Base-by-base conservation (phyloP, 2,888 invertebrate genomes). In the Tachystola acroxantha region DNA sequence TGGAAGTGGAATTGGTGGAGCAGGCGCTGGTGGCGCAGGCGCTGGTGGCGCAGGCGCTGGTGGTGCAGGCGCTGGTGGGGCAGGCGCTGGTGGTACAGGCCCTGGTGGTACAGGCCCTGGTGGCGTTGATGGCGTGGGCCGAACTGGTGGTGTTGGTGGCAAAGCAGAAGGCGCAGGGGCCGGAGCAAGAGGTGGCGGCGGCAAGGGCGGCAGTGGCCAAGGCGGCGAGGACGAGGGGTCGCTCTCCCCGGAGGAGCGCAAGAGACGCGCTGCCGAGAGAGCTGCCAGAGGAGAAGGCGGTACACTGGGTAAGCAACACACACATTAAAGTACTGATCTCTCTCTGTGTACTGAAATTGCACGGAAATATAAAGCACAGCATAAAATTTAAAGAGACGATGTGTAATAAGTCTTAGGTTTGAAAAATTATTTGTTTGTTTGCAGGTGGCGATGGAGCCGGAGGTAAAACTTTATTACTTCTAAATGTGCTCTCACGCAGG, bases 61-160 rank as follows among this genome's bases (percentile, higher is more conserved):
- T 37, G 37, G 27, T 36, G 3, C 16, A 4, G 16, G 16, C 16
- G 16, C 3, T 16, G 6, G 3, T 16, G 3, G 16, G 16, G 16
- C 3, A 16, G 16, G 16, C 16, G 3, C 16, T 16, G 16, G 16
- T 6, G 6, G 16, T 16, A 6, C 16, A 16, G 16, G 27, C 7
- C 12, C 22, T 12, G 24, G 16, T 7, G 3, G 11, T 29, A 11
- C 3, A 9, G 22, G 35, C 4, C 28, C 24, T 33, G 35, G 26
- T 6, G 47, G 42, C 12, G 47, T 27, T 16, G 49, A 6, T 42
- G 50, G 2, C 38, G 37, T 14, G 39, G 39, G 12, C 14, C 14
- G 29, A 7, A 1, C 29, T 29, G 29, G 29, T 16, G 16, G 16
- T 16, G 16, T 6, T 6, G 16, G 16, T 16, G 16, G 16, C 6